Evolutionary conservation across 2,888 invertebrate genomes (phyloP), one percentile per base, ranked within the genome.

Genomic region (Tanytarsus gracilentus): DNA sequence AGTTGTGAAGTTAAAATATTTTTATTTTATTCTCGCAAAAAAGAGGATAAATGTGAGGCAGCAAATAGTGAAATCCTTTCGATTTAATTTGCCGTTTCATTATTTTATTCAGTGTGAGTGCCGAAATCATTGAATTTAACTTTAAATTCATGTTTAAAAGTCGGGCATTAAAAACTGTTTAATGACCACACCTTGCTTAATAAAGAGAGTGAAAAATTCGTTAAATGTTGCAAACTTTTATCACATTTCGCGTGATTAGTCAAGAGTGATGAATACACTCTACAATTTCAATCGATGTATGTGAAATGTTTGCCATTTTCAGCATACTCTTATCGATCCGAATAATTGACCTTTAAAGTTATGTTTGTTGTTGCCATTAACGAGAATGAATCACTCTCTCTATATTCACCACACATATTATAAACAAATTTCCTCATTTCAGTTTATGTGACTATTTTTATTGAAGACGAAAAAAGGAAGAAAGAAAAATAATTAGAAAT

Each of bases 131-230:
- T 36, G 14, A 14, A 44, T 21, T 21, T 23, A 7, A 18, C n/a
- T n/a, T n/a, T n/a, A n/a, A n/a, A n/a, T n/a, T n/a, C n/a, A n/a
- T n/a, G n/a, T n/a, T n/a, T n/a, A n/a, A n/a, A 11, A 30, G 51
- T 14, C 29, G 23, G 4, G 48, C 44, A 14, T 14, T 44, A 30
- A 18, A 48, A 48, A 29, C n/a, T n/a, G n/a, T 30, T 39, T 30
- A 21, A 44, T 29, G 58, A 58, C 58, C 58, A 58, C 58, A 58
- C 58, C 58, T 58, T 29, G 44, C 18, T 18, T 18, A 44, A 18
- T 18, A 18, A 44, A 44, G 21, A 11, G 11, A 18, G 21, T 44
- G 18, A 44, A 16, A 18, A 18, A 9, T 21, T 18, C 18, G 23
- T 40, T n/a, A 21, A 44, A 44, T 36, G 16, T 23, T 44, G 9